Evolutionary conservation across 2,797 vertebrate genomes (phyloP).

Genomic region (Cyprinodon diabolis): DNA sequence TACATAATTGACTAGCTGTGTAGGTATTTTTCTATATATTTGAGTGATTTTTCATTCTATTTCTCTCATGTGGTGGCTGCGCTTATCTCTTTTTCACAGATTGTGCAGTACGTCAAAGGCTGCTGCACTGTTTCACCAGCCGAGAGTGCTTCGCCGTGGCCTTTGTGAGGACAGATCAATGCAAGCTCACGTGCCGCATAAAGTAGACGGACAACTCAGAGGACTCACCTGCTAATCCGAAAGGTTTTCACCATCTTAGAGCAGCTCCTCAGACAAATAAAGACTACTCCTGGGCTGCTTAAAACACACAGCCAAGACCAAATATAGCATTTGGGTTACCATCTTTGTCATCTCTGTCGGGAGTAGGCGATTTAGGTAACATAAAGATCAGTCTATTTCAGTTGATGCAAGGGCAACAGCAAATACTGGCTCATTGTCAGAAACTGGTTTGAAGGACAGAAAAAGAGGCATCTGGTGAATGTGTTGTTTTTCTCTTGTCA

Average conservation of each 20-base stretch:
- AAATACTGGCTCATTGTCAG: slow-evolving; percentile 50
- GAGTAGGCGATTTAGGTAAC: slow-evolving; percentile 40
- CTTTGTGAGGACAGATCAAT: slow-evolving; percentile 59
- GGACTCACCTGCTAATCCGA: slow-evolving; percentile 63
- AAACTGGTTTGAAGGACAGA: slow-evolving; percentile 48
- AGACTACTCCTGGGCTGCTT: slow-evolving; percentile 57
- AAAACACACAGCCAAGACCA: slow-evolving; percentile 55
- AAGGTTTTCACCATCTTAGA: slow-evolving; percentile 49
- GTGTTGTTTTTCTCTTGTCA: slow-evolving; percentile 56
- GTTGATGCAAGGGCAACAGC: slow-evolving; percentile 52
- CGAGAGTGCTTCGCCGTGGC: slow-evolving; percentile 55
- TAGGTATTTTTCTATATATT: slow-evolving; percentile 41
- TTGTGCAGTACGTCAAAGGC: slow-evolving; percentile 65
- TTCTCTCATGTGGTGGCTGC: slow-evolving; percentile 54
- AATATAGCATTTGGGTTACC: slow-evolving; percentile 69
- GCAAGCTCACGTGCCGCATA: slow-evolving; percentile 43
- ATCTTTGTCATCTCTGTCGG: slow-evolving; percentile 52
- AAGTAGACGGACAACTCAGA: slow-evolving; percentile 52
- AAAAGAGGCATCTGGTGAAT: slow-evolving; percentile 52
- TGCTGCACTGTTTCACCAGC: slow-evolving; percentile 57
- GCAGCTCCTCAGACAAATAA: slow-evolving; percentile 55
- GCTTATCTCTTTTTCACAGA: slow-evolving; percentile 77
- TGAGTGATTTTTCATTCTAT: slow-evolving; percentile 48
- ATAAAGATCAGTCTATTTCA: slow-evolving; percentile 51
- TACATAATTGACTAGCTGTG: slow-evolving; percentile 15